Conservation (phyloP, 1,140 invertebrate species). For the Heterodera schachtii region DNA sequence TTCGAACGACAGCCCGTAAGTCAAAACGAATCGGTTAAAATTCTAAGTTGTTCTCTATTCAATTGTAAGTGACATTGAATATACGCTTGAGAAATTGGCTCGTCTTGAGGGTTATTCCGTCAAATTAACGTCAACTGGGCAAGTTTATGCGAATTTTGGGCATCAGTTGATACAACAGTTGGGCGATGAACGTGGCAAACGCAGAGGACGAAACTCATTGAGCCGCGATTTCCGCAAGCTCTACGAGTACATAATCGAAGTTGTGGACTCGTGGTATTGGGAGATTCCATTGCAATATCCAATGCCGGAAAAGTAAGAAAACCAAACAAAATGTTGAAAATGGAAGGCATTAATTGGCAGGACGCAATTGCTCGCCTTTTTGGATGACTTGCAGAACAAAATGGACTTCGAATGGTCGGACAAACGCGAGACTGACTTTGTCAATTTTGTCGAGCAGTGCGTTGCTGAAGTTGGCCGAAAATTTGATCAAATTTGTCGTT, state of each 20-base stretch:
- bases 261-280: constrained; percentile 33
- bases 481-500: constrained; percentile 16
- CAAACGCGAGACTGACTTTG: constrained; percentile 7
- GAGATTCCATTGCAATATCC: constrained; percentile 14
- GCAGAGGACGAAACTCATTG: not conserved
- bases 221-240: constrained; percentile 26
- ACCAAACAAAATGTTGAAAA: not conserved
- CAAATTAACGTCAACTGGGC: constrained; percentile 32
- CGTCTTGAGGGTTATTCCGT: constrained; percentile 20
- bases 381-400: constrained; percentile 16
- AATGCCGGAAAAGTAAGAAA: constrained; percentile 34
- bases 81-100: constrained; percentile 1
- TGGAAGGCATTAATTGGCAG: constrained; percentile 13
- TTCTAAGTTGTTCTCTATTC: not conserved
- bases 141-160: constrained; percentile 33
- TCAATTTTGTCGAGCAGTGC: constrained; percentile 11
- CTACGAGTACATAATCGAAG: constrained; percentile 38
- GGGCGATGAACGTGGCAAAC: not conserved
- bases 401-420: constrained; percentile 2
- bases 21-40: not conserved
- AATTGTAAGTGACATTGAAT: constrained; percentile 18
- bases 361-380: constrained; percentile 11
- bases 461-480: constrained; percentile 8
- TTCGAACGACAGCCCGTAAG: constrained; percentile 1
- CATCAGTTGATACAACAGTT: constrained; percentile 17